These are phyloP conservation scores for Diabrotica virgifera DNA, from an alignment of 1,140 invertebrate species.

Conservation along the genomic window DNA sequence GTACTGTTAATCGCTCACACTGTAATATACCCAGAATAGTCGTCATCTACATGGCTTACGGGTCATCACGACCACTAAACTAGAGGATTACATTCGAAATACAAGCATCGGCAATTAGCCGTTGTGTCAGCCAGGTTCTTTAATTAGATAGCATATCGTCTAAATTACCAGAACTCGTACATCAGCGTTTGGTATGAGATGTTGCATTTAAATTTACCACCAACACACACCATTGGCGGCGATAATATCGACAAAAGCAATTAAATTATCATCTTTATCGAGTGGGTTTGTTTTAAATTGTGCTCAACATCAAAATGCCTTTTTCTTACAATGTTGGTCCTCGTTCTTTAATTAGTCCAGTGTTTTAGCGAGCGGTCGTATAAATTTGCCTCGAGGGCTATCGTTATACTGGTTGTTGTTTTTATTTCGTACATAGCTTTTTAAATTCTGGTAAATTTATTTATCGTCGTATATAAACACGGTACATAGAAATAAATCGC, in stretches of 20 bases:
- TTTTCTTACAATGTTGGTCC: background rate
- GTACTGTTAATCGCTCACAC: constrained; percentile 1
- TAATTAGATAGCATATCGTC: constrained; percentile 33
- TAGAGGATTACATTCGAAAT: constrained; percentile 29
- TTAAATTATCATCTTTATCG: constrained; percentile 4
- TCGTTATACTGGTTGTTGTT: no score
- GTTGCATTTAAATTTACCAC: constrained; percentile 10
- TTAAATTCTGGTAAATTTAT: no score
- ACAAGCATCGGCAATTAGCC: constrained; percentile 36
- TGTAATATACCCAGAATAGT: constrained; percentile 7
- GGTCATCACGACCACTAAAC: constrained; percentile 30
- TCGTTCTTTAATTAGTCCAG: no score
- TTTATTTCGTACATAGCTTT: no score
- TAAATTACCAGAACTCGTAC: constrained; percentile 28
- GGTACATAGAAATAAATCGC: no score
- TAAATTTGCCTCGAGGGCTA: no score
- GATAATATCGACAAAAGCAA: constrained; percentile 4
- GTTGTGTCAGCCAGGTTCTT: constrained; percentile 30
- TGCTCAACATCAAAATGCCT: background rate
- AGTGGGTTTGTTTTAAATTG: background rate
- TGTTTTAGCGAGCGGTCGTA: no score
- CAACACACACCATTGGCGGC: constrained; percentile 17
- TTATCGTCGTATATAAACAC: no score
- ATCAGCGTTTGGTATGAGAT: constrained; percentile 18
- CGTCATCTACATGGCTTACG: constrained; percentile 24